Evolutionary conservation across 2,797 vertebrate species (phyloP).

Genomic region (Falco peregrinus): DNA sequence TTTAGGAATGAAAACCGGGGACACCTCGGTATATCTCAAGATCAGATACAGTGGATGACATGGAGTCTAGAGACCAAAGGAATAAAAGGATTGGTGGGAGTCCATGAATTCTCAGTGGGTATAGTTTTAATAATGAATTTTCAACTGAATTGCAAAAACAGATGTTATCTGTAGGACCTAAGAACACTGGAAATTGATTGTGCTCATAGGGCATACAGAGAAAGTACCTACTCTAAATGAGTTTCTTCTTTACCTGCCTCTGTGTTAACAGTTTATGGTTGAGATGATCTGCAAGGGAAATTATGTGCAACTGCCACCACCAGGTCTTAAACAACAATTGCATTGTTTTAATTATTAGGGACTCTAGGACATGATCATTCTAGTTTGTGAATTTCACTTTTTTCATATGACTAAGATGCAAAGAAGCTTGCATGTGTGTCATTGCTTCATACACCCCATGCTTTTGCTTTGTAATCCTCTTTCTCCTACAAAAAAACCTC

Average conservation of each 20-base stretch:
- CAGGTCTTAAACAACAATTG: constrained; percentile 14
- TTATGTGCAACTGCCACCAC: not conserved
- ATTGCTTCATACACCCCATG: not conserved
- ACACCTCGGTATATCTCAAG: not conserved
- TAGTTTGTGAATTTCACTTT: not conserved
- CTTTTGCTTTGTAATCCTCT: not conserved
- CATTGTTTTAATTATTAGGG: not conserved
- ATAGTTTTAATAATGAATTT: constrained; percentile 35
- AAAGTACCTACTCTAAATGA: not conserved
- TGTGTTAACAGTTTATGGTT: not conserved
- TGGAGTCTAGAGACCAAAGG: not conserved
- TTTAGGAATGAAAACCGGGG: not conserved
- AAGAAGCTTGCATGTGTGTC: not conserved
- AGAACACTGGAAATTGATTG: not conserved
- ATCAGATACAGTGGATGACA: not conserved
- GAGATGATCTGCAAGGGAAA: constrained; percentile 5
- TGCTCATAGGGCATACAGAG: not conserved
- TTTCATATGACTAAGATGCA: not conserved
- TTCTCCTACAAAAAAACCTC: not conserved
- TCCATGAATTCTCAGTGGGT: not conserved
- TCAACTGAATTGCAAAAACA: not conserved
- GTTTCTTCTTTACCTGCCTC: constrained; percentile 3
- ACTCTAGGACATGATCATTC: not conserved
- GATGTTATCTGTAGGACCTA: not conserved
- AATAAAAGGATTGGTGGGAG: not conserved